Base-by-base conservation (phyloP, 2,113 vertebrate species). In the Ictalurus punctatus region DNA sequence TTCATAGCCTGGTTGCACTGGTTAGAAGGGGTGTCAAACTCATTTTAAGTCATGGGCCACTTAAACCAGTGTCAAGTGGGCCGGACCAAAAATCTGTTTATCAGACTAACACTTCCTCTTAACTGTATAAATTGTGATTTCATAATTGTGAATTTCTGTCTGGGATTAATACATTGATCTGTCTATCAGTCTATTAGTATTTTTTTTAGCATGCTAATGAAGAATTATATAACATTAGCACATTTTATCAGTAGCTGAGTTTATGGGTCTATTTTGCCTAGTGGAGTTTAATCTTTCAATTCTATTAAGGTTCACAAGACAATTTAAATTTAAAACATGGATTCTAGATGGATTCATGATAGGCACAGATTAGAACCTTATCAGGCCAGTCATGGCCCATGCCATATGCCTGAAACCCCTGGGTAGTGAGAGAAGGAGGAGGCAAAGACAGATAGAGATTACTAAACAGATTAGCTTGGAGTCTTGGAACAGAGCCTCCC, bases 381-480 rank as follows among this genome's bases (percentile, higher is more conserved):
- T 63, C 13, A 63, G 10, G 30, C 9, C 4, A 13, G 80, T 37
- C 8, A 23, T 61, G 56, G 30, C 10, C 10, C 8, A 83, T 25
- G 23, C 30, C 21, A 40, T 83, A 63, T 83, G 58, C 58, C 44
- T 44, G 21, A 63, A 19, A 82, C 30, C 37, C 10, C 65, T 85
- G 30, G 67, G 30, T 34, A 58, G 54, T 40, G 34, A 21, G 65
- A 90, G 80, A 73, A 13, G 86, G 48, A 54, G 63, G 76, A 86
- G 59, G 85, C 73, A 86, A 84, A 83, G 89, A 89, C 92, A n/a
- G 89, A 83, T 44, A 90, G 34, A 91, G 95, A 95, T 94, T 93
- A 93, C 54, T 91, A 87, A 87, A 88, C n/a, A 81, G 90, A 91
- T 91, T 91, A 91, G 59, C 69, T 58, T 16, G n/a, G 52, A 71